Conservation (phyloP, 2,888 invertebrate species). For the Chirona hameri region DNA sequence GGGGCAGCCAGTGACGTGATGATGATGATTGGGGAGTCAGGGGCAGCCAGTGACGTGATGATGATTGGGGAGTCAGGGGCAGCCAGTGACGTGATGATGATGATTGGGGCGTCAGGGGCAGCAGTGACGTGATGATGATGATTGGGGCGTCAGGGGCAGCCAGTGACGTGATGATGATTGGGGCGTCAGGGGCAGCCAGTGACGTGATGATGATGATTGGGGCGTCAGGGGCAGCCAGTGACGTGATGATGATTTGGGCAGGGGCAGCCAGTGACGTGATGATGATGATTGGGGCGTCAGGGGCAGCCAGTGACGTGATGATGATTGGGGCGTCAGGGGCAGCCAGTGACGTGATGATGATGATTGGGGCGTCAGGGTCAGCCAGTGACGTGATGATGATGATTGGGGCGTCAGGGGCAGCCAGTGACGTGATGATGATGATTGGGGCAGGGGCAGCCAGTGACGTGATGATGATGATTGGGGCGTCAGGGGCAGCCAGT, state of each 20-base stretch:
- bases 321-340: background rate
- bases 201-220: too few relatives aligned
- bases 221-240: background rate
- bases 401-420: too few relatives aligned
- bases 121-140: too few relatives aligned
- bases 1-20: too few relatives aligned
- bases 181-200: too few relatives aligned
- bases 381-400: background rate
- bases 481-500: too few relatives aligned
- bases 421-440: too few relatives aligned
- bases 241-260: too few relatives aligned
- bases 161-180: background rate
- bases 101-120: background rate
- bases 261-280: background rate
- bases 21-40: background rate
- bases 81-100: too few relatives aligned
- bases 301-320: too few relatives aligned
- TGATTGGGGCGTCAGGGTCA: background rate
- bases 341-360: too few relatives aligned
- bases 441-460: background rate
- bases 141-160: background rate
- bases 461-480: background rate
- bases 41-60: background rate
- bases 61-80: background rate
- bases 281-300: background rate